These are phyloP conservation scores for Bungarus multicinctus DNA, from an alignment of 2,113 vertebrate genomes.

Conservation along the genomic window DNA sequence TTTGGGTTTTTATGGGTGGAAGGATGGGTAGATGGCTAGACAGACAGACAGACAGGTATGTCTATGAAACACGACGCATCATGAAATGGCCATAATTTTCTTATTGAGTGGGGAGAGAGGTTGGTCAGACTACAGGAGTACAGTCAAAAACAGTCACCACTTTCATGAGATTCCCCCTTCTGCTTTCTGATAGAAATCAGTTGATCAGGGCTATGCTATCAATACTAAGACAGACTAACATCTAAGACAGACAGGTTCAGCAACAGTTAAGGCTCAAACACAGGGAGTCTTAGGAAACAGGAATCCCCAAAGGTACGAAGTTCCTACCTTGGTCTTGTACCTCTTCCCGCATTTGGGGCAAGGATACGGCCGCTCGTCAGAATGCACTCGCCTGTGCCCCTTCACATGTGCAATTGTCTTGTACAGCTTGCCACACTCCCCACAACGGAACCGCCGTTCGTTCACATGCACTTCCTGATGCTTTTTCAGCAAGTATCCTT, in stretches of 20 bases:
- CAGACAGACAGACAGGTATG: background rate
- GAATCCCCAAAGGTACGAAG: too few species aligned
- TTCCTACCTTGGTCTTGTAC: conserved; percentile 93
- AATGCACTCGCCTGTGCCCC: conserved; percentile 93
- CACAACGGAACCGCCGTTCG: conserved; percentile 92
- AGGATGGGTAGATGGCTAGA: background rate
- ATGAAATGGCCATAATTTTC: background rate
- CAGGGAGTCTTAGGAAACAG: background rate
- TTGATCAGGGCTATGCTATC: background rate
- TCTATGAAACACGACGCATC: background rate
- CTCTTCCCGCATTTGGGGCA: conserved; percentile 89
- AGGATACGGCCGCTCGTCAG: conserved; percentile 87
- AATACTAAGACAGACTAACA: background rate
- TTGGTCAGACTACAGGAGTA: background rate
- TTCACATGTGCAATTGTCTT: conserved; percentile 95
- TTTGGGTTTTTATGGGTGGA: background rate
- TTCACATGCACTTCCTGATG: conserved; percentile 91
- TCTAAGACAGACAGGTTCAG: background rate
- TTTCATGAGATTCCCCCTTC: background rate
- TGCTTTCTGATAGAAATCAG: background rate
- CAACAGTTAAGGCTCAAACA: background rate
- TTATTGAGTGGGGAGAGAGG: background rate
- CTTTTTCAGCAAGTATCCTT: conserved; percentile 93
- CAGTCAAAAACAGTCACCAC: background rate
- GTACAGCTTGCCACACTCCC: conserved; percentile 95